phyloP scores from a whole-genome alignment of 2,797 vertebrate genomes.

The Periophthalmus magnuspinnatus region DNA sequence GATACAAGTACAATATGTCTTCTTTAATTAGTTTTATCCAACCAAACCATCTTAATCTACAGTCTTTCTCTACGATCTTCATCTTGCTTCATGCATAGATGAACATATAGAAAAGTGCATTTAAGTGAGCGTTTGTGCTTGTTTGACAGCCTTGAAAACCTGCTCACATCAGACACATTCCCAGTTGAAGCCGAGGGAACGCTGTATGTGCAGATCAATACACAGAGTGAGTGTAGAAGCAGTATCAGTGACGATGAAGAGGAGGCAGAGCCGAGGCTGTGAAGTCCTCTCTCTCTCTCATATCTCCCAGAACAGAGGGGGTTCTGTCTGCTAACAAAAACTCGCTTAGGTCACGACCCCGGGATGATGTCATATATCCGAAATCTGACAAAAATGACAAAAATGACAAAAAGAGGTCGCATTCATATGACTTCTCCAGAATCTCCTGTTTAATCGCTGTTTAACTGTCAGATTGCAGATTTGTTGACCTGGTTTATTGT shows the following conservation, averaged over 20 bases:
- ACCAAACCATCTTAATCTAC: too few species aligned
- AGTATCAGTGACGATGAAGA: slow-evolving; percentile 15
- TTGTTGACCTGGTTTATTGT: too few species aligned
- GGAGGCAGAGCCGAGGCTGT: slow-evolving; percentile 32
- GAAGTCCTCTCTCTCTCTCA: slow-evolving; percentile 27
- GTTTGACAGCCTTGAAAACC: slow-evolving; percentile 49
- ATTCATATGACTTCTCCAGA: too few species aligned
- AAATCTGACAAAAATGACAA: not conserved
- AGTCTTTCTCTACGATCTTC: too few species aligned
- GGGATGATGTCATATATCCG: not conserved
- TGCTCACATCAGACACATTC: slow-evolving; percentile 51
- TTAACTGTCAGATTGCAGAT: too few species aligned
- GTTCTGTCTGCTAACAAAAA: not conserved
- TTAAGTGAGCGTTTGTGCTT: slow-evolving; percentile 48
- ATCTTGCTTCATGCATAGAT: too few species aligned
- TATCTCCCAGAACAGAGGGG: slow-evolving; percentile 2
- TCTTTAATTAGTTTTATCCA: too few species aligned
- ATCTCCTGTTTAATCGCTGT: too few species aligned
- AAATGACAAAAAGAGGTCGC: too few species aligned
- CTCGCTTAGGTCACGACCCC: not conserved
- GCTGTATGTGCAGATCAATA: slow-evolving; percentile 58
- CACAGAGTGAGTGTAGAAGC: slow-evolving; percentile 13
- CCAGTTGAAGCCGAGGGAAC: slow-evolving; percentile 37
- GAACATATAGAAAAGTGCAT: slow-evolving; percentile 16
- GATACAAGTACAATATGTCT: too few species aligned